A percentile compares a stretch with the other conserved stretches of the same genome.
Evolutionary conservation across 2,888 invertebrate genomes (phyloP).

Genomic region (Sphaeridia pumilis): DNA sequence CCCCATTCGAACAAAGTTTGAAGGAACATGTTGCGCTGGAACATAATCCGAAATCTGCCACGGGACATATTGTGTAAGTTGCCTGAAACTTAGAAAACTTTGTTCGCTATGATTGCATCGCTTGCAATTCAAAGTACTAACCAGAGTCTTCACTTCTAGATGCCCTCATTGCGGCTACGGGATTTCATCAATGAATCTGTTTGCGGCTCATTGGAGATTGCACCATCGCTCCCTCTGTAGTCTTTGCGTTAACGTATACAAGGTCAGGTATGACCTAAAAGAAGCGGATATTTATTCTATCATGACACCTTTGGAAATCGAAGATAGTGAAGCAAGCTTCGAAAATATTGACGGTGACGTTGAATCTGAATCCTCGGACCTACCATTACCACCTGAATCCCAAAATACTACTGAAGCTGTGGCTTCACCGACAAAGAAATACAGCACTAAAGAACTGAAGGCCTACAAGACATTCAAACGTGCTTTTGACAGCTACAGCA

Average conservation of each 20-base stretch:
- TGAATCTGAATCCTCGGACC: no score
- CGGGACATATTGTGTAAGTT: neutral
- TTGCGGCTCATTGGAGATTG: slow-evolving; percentile 35
- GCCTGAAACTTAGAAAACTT: neutral
- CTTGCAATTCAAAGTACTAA: neutral
- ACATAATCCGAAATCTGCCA: slow-evolving; percentile 13
- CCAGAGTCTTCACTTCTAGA: slow-evolving; percentile 21
- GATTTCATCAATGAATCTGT: slow-evolving; percentile 27
- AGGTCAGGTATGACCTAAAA: slow-evolving; percentile 30
- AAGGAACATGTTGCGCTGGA: slow-evolving; percentile 36
- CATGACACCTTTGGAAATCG: neutral
- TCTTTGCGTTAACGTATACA: slow-evolving; percentile 33
- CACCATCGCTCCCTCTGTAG: slow-evolving; percentile 36
- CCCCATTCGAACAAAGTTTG: slow-evolving; percentile 37
- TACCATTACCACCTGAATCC: no score
- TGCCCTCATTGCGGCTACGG: slow-evolving; percentile 38
- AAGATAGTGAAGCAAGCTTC: neutral
- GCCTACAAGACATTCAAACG: neutral
- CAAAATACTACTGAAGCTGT: no score
- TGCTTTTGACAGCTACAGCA: neutral
- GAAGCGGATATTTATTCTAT: slow-evolving; percentile 34
- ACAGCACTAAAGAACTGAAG: neutral
- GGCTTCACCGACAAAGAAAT: no score
- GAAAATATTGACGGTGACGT: no score
- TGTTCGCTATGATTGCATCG: neutral